Base-by-base conservation (phyloP, 2,113 vertebrate genomes). In the Forbesichthys papilliferus region DNA sequence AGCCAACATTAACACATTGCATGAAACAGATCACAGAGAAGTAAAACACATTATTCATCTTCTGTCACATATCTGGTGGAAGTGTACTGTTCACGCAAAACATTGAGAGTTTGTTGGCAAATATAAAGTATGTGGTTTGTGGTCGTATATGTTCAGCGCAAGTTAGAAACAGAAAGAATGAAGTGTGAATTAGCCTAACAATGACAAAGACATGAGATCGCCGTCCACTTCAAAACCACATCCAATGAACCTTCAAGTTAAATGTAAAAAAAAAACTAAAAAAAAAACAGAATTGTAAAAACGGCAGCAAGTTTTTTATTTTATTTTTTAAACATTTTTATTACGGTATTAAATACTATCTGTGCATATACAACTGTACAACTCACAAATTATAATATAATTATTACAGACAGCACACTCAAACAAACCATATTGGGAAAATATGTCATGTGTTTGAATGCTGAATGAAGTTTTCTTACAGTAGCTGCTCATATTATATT, bases 401-500 rank as follows among this genome's bases (percentile, higher is more conserved):
- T 16, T 16, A 16, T 16, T 16, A 16, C 65, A 78, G 55, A 70
- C 6, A 12, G 72, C 47, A 58, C 62, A 80, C 78, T 75, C 62
- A 71, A 73, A 81, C 81, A 75, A 76, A 54, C 79, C 64, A 81
- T 20, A 33, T 14, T 49, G 34, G 54, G 73, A 80, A 68, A 1
- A 63, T 47, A 13, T 49, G 4, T 9, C 61, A 82, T 61, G 66
- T 59, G 64, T 77, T 68, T 64, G 66, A 80, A 84, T 71, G 78
- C 57, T 75, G 42, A 78, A 72, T 70, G 16, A 16, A 16, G 16
- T 83, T 69, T 68, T 79, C 63, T 47, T 88, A 27, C 27, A 27
- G 27, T 27, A 90, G 86, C 90, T 92, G 86, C 86, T 85, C 80
- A 61, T 84, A 61, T 84, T 62, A 75, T 53, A 14, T 77, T 74